These are phyloP conservation scores for Trisateles emortualis DNA, from an alignment of 2,888 invertebrate genomes.

Conservation along the genomic window DNA sequence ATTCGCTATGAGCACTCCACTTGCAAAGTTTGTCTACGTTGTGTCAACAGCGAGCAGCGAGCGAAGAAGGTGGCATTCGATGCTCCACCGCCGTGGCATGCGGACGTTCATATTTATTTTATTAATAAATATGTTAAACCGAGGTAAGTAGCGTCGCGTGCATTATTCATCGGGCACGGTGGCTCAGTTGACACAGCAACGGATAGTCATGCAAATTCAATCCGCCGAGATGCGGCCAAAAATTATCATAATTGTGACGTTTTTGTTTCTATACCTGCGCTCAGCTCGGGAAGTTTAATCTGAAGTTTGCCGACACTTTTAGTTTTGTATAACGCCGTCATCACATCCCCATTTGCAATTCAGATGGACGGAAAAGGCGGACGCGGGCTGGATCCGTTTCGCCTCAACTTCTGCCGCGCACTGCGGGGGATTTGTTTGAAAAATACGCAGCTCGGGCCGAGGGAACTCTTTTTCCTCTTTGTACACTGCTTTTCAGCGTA, in stretches of 20 bases:
- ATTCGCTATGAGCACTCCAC: slow-evolving; percentile 71
- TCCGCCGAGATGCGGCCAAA: slow-evolving; percentile 81
- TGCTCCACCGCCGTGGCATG: slow-evolving; percentile 53
- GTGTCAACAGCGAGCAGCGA: slow-evolving; percentile 68
- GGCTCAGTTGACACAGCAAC: slow-evolving; percentile 84
- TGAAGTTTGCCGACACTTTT: slow-evolving; percentile 85
- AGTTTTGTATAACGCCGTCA: slow-evolving; percentile 84
- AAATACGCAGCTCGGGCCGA: slow-evolving; percentile 71
- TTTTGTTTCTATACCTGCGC: slow-evolving; percentile 85
- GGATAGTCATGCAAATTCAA: slow-evolving; percentile 86
- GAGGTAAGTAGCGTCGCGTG: slow-evolving; percentile 82
- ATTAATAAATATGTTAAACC: slow-evolving; percentile 86
- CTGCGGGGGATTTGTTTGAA: slow-evolving; percentile 74
- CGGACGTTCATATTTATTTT: slow-evolving; percentile 84
- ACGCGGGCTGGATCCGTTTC: slow-evolving; percentile 62
- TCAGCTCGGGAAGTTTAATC: slow-evolving; percentile 78
- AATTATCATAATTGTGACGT: slow-evolving; percentile 87
- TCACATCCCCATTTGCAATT: slow-evolving; percentile 84
- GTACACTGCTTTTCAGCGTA: slow-evolving; percentile 68
- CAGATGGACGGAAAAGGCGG: slow-evolving; percentile 84
- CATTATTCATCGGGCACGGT: slow-evolving; percentile 83
- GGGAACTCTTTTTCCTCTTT: slow-evolving; percentile 66
- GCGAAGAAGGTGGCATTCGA: slow-evolving; percentile 55
- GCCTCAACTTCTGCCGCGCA: slow-evolving; percentile 72
- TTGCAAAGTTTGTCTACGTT: slow-evolving; percentile 68